Conservation (phyloP, 2,888 invertebrate genomes). For the Gnatocerus cornutus region DNA sequence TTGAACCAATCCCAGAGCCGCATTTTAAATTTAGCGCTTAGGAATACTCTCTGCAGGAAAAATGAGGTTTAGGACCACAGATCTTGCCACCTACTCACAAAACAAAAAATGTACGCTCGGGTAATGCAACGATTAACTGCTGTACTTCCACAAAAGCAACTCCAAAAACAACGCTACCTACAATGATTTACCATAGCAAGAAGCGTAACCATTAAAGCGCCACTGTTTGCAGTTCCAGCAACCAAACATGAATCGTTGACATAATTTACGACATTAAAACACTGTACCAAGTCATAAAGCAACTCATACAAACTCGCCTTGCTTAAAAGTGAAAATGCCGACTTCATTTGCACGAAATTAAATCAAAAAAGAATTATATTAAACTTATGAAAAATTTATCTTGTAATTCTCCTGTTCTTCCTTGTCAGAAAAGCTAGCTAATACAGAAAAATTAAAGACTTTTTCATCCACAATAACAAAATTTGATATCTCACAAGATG, state of each 20-base stretch:
- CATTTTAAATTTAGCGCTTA: no score
- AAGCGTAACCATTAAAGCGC: background rate
- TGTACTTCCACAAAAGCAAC: background rate
- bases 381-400: slow-evolving; percentile 19
- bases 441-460: background rate
- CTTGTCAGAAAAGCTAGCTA: slow-evolving; percentile 7
- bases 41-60: no score
- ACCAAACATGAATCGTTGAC: slow-evolving; percentile 5
- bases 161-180: slow-evolving; percentile 1
- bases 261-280: slow-evolving; percentile 3
- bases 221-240: background rate
- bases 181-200: background rate
- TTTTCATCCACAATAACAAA: slow-evolving; percentile 6
- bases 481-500: background rate
- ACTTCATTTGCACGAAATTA: background rate
- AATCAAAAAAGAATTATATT: slow-evolving; percentile 11
- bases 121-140: background rate
- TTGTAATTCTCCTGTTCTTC: slow-evolving; percentile 5
- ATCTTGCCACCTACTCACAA: no score
- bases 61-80: no score
- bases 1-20: no score
- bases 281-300: background rate
- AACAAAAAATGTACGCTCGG: background rate
- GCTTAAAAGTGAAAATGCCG: background rate
- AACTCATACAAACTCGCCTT: slow-evolving; percentile 1